Base-by-base conservation (phyloP, 35 echinoderm and acorn worm species). In the Eucidaris tribuloides region DNA sequence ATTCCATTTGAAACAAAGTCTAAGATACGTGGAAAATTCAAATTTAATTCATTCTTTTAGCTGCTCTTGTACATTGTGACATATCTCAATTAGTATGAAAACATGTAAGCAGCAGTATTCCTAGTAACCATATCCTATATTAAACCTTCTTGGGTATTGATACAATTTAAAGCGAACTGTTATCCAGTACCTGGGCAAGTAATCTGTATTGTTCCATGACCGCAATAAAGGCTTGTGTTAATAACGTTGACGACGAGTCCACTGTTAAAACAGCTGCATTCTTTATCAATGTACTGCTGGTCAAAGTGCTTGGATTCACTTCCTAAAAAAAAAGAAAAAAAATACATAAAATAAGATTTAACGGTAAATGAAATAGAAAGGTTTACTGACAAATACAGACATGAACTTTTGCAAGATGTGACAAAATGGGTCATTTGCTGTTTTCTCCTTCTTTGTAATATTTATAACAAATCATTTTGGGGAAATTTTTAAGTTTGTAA, bases 191-290 rank as follows among this genome's bases (percentile, higher is more conserved):
- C 66, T 20, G 6, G 1, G 68, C 68, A 44, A 74, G 68, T 0
- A 42, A 33, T 40, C 44, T 74, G 68, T 74, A 74, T 20, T 74
- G 38, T n/a, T 74, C 68, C 11, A 44, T 74, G 36, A 74, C 20
- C 24, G 68, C 68, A 14, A 74, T 40, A 74, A 74, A 74, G 37
- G 68, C 44, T 25, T 74, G 68, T 31, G 68, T 74, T 2, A 74
- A 40, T 7, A 74, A n/a, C 1, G 68, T 36, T 3, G 68, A 74
- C 7, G 68, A 27, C 7, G 68, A 43, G 30, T 74, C 68, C 1
- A 74, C 68, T 22, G 68, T 44, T 40, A 74, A 42, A 7, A 40
- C 34, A 17, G 68, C 68, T 35, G 68, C 68, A 44, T 74, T 74
- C 41, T 42, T 74, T 7, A 74, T 74, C 0, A 74, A 40, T 0